Conservation (phyloP, 1,140 invertebrate species). For the Bombus fervidus region DNA sequence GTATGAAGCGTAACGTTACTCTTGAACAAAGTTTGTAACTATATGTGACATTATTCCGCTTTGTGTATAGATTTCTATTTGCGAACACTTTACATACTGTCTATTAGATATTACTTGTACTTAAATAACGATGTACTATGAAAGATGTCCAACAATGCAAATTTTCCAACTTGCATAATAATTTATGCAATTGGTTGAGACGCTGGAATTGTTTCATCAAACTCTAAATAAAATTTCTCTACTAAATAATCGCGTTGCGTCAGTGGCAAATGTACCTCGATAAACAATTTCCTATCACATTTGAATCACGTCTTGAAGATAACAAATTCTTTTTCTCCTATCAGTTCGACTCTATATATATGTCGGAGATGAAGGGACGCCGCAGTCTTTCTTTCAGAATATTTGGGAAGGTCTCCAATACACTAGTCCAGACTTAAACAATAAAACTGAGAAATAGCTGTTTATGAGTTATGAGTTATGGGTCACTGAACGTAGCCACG, state of each 20-base stretch:
- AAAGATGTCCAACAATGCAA: background rate
- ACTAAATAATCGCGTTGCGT: conserved; percentile 29
- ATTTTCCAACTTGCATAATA: conserved; percentile 36
- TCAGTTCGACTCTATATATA: background rate
- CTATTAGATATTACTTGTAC: conserved; percentile 12
- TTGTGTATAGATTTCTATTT: conserved; percentile 56
- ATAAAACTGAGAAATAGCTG: too few species aligned
- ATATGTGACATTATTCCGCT: conserved; percentile 72
- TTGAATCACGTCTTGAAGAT: too few species aligned
- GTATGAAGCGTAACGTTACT: conserved; percentile 8
- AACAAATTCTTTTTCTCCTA: too few species aligned
- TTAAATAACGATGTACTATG: too few species aligned
- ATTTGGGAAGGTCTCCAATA: too few species aligned
- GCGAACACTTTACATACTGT: conserved; percentile 50
- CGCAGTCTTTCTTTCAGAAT: too few species aligned
- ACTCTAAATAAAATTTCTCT: conserved; percentile 52
- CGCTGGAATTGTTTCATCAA: conserved; percentile 30
- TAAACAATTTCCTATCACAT: background rate
- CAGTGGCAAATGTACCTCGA: background rate
- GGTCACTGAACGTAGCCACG: too few species aligned
- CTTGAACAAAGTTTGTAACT: conserved; percentile 46
- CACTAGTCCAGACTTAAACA: too few species aligned
- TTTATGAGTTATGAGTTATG: too few species aligned
- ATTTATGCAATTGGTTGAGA: conserved; percentile 29
- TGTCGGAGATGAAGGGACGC: too few species aligned